A percentile compares a stretch with the other conserved stretches of the same genome.
Conservation (phyloP, 2,113 vertebrate genomes). For the Amphiprion ocellaris region DNA sequence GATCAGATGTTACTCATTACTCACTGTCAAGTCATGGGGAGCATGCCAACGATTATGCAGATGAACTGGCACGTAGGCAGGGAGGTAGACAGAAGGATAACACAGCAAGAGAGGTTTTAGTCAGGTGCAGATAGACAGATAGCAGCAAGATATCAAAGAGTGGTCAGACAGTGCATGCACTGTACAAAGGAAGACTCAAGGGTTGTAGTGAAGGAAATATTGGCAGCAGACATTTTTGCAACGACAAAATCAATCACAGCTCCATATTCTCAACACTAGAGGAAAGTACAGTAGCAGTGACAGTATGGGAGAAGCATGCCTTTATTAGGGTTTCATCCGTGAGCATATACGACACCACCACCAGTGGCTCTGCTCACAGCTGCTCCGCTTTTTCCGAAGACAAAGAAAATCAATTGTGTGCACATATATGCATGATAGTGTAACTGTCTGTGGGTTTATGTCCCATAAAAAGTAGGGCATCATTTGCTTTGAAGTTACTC, state of each 20-base stretch:
- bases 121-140: slow-evolving; percentile 42
- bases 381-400: slow-evolving; percentile 34
- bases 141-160: not conserved
- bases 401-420: slow-evolving; percentile 23
- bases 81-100: slow-evolving; percentile 43
- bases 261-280: not conserved
- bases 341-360: slow-evolving; percentile 16
- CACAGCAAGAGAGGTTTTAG: slow-evolving; percentile 37
- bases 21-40: slow-evolving; percentile 59
- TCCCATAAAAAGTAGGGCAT: slow-evolving; percentile 26
- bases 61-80: slow-evolving; percentile 40
- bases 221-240: not conserved
- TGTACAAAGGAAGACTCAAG: not conserved
- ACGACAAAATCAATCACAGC: not conserved
- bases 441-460: slow-evolving; percentile 21
- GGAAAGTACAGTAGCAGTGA: not conserved
- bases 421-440: not conserved
- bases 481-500: slow-evolving; percentile 46
- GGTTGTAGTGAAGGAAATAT: not conserved
- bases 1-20: slow-evolving; percentile 64
- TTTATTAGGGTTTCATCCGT: slow-evolving; percentile 9
- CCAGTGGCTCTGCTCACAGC: slow-evolving; percentile 12
- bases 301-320: not conserved
- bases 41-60: slow-evolving; percentile 48
- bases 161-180: not conserved